Conservation (phyloP, 2,113 vertebrate genomes). For the Motacilla tschutschensis region DNA sequence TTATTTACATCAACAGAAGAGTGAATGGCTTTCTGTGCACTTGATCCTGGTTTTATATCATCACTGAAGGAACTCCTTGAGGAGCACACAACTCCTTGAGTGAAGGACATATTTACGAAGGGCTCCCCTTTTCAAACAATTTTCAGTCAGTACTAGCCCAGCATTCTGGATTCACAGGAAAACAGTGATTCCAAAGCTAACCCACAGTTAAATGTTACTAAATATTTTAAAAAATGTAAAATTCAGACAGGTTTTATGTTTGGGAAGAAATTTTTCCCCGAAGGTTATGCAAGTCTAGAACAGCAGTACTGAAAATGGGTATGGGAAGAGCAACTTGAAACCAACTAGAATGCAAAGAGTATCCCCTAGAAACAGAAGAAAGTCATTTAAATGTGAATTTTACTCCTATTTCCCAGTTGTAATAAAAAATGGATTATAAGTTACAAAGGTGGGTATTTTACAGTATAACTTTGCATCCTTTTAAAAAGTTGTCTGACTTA, state of each 20-base stretch:
- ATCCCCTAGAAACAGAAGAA: constrained; percentile 42
- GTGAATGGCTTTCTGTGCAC: neutral
- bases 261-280: constrained; percentile 1
- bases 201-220: constrained; percentile 14
- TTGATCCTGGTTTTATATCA: neutral
- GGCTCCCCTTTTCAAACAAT: neutral
- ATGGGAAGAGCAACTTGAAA: neutral
- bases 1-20: neutral
- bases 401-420: constrained; percentile 19
- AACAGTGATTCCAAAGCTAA: neutral
- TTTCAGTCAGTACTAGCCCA: neutral
- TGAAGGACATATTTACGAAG: neutral
- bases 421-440: constrained; percentile 62
- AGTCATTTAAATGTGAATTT: constrained; percentile 32
- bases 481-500: constrained; percentile 25
- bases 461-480: constrained; percentile 25
- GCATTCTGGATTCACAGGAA: neutral
- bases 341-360: neutral
- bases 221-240: neutral
- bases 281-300: constrained; percentile 5
- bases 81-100: neutral
- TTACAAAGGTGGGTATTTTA: constrained; percentile 24
- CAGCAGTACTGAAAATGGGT: neutral
- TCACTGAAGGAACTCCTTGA: neutral
- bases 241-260: neutral